Conservation (phyloP, 1,140 invertebrate genomes). For the Drosophila ficusphila region DNA sequence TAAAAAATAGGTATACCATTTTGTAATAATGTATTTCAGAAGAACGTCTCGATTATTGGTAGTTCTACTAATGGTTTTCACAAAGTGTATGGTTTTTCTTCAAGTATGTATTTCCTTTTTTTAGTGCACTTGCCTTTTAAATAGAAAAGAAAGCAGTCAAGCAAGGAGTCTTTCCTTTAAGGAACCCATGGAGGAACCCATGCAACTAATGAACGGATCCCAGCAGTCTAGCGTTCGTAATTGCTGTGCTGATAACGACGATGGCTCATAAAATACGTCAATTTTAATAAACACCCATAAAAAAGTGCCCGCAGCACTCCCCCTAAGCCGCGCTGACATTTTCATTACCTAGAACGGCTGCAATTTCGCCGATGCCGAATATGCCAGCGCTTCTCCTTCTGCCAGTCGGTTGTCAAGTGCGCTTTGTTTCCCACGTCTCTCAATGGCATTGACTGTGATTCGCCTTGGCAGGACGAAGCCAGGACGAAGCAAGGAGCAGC, state of each 20-base stretch:
- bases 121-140: no score
- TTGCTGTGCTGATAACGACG: constrained; percentile 58
- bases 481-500: constrained; percentile 7
- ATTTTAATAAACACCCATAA: constrained; percentile 72
- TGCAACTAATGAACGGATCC: constrained; percentile 24
- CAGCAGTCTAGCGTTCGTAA: constrained; percentile 44
- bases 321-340: constrained; percentile 66
- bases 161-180: neutral
- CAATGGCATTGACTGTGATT: constrained; percentile 54
- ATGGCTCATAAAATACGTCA: constrained; percentile 67
- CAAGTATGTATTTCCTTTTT: no score
- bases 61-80: no score
- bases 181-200: neutral
- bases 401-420: constrained; percentile 44
- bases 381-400: neutral
- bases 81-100: no score
- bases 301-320: constrained; percentile 36
- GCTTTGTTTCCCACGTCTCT: constrained; percentile 45
- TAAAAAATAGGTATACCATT: no score
- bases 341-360: constrained; percentile 59
- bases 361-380: constrained; percentile 9
- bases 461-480: constrained; percentile 23
- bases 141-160: no score
- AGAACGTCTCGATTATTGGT: no score
- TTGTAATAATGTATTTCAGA: no score